These are phyloP conservation scores for Garrulus glandarius DNA, from an alignment of 2,797 vertebrate genomes.

Conservation along the genomic window DNA sequence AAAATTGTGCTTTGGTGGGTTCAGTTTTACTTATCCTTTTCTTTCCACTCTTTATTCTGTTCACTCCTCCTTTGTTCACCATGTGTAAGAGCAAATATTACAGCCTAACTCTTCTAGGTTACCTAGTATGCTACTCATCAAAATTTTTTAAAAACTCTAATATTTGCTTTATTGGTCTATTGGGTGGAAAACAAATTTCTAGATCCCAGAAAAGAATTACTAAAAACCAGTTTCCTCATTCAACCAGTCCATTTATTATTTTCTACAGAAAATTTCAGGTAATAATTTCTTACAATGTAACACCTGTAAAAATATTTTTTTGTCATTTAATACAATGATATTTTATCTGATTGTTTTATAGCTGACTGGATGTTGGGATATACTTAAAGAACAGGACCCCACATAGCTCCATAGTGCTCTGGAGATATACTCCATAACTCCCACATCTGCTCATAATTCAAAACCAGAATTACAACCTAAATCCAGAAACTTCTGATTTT, in stretches of 20 bases:
- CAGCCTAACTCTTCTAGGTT: neutral
- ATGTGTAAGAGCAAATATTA: neutral
- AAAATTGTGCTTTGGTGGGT: neutral
- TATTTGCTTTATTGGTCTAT: neutral
- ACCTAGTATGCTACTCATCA: neutral
- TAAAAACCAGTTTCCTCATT: neutral
- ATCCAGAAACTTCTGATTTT: neutral
- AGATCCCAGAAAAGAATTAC: neutral
- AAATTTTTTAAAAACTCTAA: neutral
- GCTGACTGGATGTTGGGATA: too few relatives aligned
- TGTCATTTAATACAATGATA: neutral
- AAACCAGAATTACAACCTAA: slow-evolving; percentile 13
- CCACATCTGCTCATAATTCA: neutral
- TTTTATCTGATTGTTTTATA: neutral
- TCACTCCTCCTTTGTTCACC: neutral
- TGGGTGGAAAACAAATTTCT: neutral
- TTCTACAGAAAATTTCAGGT: neutral
- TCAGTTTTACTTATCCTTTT: neutral
- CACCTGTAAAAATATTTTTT: neutral
- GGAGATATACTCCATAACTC: neutral
- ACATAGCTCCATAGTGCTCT: neutral
- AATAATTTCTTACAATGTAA: neutral
- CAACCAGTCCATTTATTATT: neutral
- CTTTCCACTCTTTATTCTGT: neutral
- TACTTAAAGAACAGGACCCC: neutral